phyloP scores from a whole-genome alignment of 2,797 vertebrate genomes.

The Ataeniobius toweri region DNA sequence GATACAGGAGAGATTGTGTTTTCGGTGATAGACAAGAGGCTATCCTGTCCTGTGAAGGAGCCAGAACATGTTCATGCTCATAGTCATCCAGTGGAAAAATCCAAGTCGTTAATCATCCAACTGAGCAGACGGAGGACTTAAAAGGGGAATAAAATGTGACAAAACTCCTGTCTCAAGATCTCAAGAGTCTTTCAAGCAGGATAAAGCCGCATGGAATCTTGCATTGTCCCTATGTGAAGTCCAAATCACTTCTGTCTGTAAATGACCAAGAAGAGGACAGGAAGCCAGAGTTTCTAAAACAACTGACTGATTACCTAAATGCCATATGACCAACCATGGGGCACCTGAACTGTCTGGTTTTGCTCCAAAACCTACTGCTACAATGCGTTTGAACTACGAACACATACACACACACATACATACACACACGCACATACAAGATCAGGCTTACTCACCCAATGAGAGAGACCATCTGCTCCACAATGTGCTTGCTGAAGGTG shows the following conservation, averaged over 20 bases:
- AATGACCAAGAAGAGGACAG: conserved; percentile 9
- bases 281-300: conserved; percentile 47
- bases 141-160: conserved; percentile 37
- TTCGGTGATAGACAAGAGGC: conserved; percentile 45
- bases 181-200: conserved; percentile 9
- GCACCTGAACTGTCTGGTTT: conserved; percentile 40
- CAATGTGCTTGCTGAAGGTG: conserved; percentile 93
- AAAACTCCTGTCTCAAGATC: conserved; percentile 28
- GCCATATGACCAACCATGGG: conserved; percentile 21
- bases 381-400: conserved; percentile 26
- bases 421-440: conserved; percentile 15
- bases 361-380: conserved; percentile 50
- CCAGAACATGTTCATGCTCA: conserved; percentile 60
- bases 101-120: conserved; percentile 57
- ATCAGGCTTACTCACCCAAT: conserved; percentile 90
- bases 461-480: conserved; percentile 94
- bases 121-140: conserved; percentile 14
- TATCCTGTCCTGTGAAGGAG: conserved; percentile 46
- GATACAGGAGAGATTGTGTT: conserved; percentile 20
- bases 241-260: conserved; percentile 14
- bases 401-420: conserved; percentile 1
- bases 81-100: conserved; percentile 61
- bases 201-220: conserved; percentile 16
- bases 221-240: conserved; percentile 23
- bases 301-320: conserved; percentile 44